These are phyloP conservation scores for Ardeotis arabs DNA, from an alignment of 2,113 vertebrate species.

Conservation along the genomic window DNA sequence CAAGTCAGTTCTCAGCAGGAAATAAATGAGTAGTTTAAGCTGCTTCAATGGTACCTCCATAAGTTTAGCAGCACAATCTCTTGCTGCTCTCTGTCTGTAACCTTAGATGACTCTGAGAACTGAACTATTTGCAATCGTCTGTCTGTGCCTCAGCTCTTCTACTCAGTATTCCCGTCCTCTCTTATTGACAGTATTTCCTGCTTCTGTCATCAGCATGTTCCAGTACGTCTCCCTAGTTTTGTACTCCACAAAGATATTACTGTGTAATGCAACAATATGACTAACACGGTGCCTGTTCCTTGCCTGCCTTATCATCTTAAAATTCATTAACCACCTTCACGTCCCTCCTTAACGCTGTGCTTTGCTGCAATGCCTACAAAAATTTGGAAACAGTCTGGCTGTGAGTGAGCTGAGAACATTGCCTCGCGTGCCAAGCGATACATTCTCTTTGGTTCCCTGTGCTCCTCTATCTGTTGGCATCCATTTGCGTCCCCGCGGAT, in stretches of 20 bases:
- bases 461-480: neutral
- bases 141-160: neutral
- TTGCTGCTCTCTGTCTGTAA: neutral
- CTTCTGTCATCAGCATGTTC: neutral
- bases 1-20: conserved; percentile 2
- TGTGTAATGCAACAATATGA: neutral
- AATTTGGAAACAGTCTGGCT: conserved; percentile 30
- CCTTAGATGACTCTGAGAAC: conserved; percentile 28
- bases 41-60: neutral
- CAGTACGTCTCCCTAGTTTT: neutral
- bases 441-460: neutral
- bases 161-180: neutral
- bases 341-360: neutral
- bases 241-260: neutral
- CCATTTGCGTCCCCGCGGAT: neutral
- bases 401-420: conserved; percentile 9
- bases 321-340: conserved; percentile 37
- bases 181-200: neutral
- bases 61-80: neutral
- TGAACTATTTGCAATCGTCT: neutral
- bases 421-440: neutral
- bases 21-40: conserved; percentile 24
- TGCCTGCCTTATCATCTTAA: neutral
- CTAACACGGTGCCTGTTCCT: neutral
- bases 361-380: conserved; percentile 51